Conservation (phyloP, 2,797 vertebrate species). For the Bradypus variegatus region DNA sequence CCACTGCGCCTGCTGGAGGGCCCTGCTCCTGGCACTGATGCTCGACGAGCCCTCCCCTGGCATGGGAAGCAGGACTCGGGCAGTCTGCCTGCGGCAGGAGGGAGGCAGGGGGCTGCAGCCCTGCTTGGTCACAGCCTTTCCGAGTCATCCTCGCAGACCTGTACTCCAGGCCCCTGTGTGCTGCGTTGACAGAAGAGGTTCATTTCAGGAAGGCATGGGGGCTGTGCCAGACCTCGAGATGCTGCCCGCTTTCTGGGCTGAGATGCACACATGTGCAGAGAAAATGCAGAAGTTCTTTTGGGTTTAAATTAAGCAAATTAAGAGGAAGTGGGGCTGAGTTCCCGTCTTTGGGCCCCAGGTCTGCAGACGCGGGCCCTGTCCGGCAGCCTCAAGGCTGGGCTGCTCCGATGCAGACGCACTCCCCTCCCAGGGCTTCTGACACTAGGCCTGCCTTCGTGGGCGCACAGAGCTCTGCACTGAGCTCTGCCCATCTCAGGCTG, state of each 20-base stretch:
- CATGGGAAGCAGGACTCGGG: too few species aligned
- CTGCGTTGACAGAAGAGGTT: background rate
- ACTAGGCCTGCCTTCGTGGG: background rate
- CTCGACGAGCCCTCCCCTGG: too few species aligned
- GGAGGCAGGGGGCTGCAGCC: too few species aligned
- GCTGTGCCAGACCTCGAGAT: rapidly evolving
- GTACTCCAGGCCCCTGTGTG: background rate
- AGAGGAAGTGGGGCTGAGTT: background rate
- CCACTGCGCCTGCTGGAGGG: too few species aligned
- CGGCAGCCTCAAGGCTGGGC: too few species aligned
- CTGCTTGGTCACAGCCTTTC: background rate
- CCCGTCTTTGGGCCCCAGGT: background rate
- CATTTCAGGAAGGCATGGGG: background rate
- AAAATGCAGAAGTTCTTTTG: background rate
- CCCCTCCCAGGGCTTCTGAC: too few species aligned
- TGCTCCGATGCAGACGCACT: too few species aligned
- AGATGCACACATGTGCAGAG: background rate
- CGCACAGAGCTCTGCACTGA: background rate
- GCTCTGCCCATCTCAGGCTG: background rate
- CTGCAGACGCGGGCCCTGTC: too few species aligned
- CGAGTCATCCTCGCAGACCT: background rate
- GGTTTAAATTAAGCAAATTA: background rate
- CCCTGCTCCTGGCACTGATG: too few species aligned
- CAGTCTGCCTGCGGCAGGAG: too few species aligned
- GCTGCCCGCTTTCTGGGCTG: background rate